Conservation (phyloP, 2,113 vertebrate species). For the Sphaerodactylus townsendi region DNA sequence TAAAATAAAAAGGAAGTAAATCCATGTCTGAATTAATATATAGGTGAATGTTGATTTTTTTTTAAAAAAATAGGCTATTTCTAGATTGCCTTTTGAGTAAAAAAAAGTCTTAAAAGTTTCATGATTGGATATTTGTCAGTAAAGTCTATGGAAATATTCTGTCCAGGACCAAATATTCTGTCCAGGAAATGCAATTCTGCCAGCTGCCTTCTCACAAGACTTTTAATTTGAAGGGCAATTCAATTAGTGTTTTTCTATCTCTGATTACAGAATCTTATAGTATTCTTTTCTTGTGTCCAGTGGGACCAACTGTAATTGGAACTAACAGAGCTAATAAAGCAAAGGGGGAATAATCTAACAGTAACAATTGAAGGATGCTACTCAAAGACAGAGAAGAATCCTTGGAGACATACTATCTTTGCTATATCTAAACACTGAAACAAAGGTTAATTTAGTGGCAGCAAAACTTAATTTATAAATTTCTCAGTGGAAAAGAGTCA, state of each 20-base stretch:
- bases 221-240: not conserved
- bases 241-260: constrained; percentile 6
- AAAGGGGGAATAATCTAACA: not conserved
- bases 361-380: constrained; percentile 2
- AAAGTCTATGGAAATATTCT: not conserved
- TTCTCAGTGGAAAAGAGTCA: constrained; percentile 11
- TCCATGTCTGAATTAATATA: not conserved
- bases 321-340: not conserved
- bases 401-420: not conserved
- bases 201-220: not conserved
- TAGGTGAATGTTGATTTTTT: not conserved
- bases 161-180: too few species aligned
- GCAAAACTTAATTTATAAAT: not conserved
- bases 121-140: too few species aligned
- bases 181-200: not conserved
- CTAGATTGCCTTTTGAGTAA: too few species aligned
- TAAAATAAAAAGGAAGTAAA: not conserved
- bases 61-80: too few species aligned
- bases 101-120: too few species aligned
- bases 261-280: not conserved
- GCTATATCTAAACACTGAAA: constrained; percentile 1
- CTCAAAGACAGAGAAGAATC: not conserved
- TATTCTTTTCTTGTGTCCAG: not conserved
- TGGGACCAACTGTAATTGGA: constrained; percentile 3
- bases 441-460: constrained; percentile 23